phyloP scores from a whole-genome alignment of 2,888 invertebrate genomes.

The Eupithecia centaureata region DNA sequence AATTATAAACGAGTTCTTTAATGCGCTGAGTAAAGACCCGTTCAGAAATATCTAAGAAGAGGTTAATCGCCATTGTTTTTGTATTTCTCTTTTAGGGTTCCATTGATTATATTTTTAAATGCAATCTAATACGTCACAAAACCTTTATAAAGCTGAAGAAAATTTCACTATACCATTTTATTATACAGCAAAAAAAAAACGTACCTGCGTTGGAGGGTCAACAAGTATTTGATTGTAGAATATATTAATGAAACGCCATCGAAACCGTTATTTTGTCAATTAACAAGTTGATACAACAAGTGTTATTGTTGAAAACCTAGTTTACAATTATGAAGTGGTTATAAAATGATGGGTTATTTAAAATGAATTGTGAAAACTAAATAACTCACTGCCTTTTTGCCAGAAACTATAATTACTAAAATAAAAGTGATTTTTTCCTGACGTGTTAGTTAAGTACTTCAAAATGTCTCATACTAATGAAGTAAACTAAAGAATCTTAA shows the following conservation, averaged over 20 bases:
- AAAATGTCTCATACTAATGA: neutral
- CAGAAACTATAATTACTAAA: no score
- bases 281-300: constrained; percentile 19
- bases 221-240: constrained; percentile 9
- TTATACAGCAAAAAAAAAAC: neutral
- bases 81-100: constrained; percentile 60
- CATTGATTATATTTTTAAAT: neutral
- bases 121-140: neutral
- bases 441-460: neutral
- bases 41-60: constrained; percentile 69
- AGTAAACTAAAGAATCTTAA: neutral
- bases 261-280: constrained; percentile 20
- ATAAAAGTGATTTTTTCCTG: no score
- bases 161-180: neutral
- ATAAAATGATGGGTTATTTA: neutral
- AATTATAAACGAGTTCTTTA: constrained; percentile 77
- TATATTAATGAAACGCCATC: constrained; percentile 11
- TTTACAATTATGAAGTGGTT: constrained; percentile 5
- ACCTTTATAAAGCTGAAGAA: neutral
- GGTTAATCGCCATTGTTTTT: constrained; percentile 74
- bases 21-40: constrained; percentile 69
- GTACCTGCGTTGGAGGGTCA: neutral
- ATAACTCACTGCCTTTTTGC: no score
- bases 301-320: neutral
- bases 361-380: no score